phyloP scores from a whole-genome alignment of 64 coral and sea anemone species.

The Pocillopora verrucosa region DNA sequence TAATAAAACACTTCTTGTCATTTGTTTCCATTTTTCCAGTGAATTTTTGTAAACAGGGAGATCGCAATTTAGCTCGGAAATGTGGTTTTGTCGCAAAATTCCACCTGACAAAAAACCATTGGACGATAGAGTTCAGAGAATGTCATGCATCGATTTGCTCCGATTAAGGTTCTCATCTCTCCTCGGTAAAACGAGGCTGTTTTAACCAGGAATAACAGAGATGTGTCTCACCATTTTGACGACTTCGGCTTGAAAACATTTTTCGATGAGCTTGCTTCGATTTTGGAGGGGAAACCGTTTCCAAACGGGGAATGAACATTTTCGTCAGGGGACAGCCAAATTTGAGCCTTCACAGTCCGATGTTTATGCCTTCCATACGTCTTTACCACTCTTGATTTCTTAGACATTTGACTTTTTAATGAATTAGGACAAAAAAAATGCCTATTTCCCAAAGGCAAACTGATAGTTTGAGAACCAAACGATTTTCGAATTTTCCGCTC shows the following conservation, averaged over 20 bases:
- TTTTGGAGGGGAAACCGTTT: constrained; percentile 35
- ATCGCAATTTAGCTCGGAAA: too few species aligned
- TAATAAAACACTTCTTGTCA: too few species aligned
- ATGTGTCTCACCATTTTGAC: constrained; percentile 14
- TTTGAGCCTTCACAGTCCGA: constrained; percentile 44
- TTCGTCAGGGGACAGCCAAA: constrained; percentile 58
- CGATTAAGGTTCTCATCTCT: too few species aligned
- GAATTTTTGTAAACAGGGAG: too few species aligned
- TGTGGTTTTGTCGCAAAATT: too few species aligned
- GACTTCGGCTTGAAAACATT: background rate
- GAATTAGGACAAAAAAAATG: background rate
- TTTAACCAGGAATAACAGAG: background rate
- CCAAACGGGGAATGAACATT: constrained; percentile 46
- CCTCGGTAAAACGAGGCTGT: background rate
- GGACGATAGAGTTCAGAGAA: too few species aligned
- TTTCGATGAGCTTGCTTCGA: background rate
- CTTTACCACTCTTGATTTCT: constrained; percentile 33
- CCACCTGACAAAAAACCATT: too few species aligned
- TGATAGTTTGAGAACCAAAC: background rate
- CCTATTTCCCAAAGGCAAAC: background rate
- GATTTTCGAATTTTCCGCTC: constrained; percentile 65
- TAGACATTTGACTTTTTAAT: constrained; percentile 36
- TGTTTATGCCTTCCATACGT: constrained; percentile 71
- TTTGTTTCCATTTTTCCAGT: too few species aligned
- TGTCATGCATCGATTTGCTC: too few species aligned